Percentiles rank a stretch among this genome's conserved stretches.
Conservation (phyloP, 2,113 vertebrate genomes). For the Eonycteris spelaea region DNA sequence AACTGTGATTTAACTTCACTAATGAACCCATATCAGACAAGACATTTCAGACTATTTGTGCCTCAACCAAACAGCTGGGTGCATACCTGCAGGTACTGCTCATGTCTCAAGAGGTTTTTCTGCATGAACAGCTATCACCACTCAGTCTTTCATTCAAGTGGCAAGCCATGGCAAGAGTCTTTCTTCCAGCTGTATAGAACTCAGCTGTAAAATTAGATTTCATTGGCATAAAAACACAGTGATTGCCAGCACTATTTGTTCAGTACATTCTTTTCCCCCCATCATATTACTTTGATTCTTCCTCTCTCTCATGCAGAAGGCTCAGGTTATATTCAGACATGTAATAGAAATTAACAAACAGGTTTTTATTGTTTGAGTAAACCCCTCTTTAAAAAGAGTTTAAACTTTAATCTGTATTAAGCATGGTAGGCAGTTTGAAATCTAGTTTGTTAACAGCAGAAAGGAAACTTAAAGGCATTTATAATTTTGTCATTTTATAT, state of each 20-base stretch:
- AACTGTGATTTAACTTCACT: constrained; percentile 83
- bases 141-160: constrained; percentile 76
- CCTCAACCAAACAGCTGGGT: constrained; percentile 85
- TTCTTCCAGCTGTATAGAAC: constrained; percentile 63
- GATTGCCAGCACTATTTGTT: not conserved
- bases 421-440: not conserved
- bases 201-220: constrained; percentile 70
- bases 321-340: not conserved
- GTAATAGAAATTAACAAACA: not conserved
- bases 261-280: not conserved
- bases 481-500: not conserved
- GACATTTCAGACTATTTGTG: constrained; percentile 88
- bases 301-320: not conserved
- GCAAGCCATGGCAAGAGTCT: constrained; percentile 80
- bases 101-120: constrained; percentile 87
- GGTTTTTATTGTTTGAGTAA: not conserved
- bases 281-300: not conserved
- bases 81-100: constrained; percentile 87
- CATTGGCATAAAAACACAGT: constrained; percentile 50
- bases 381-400: not conserved
- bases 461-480: not conserved
- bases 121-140: constrained; percentile 80
- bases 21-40: constrained; percentile 85
- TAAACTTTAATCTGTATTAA: not conserved
- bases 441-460: not conserved